These are phyloP conservation scores for Benthosema pterotum DNA, from an alignment of 2,797 vertebrate species.

Conservation along the genomic window DNA sequence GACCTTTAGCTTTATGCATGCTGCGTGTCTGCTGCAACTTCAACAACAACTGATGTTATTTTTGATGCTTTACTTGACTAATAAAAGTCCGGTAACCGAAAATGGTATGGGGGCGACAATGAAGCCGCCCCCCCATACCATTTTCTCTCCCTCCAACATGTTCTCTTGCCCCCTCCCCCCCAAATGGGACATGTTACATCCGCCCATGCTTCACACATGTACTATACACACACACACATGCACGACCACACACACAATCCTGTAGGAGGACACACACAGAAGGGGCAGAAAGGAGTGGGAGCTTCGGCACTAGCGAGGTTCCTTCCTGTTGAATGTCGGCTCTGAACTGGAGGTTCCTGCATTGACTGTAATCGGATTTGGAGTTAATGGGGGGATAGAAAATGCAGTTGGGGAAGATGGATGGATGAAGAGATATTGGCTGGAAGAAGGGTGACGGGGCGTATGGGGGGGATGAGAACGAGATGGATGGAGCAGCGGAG, in stretches of 20 bases:
- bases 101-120: too few relatives aligned
- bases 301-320: background rate
- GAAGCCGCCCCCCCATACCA: too few relatives aligned
- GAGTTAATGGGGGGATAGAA: constrained; percentile 1
- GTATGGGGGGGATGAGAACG: background rate
- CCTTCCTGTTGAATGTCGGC: background rate
- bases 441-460: constrained; percentile 25
- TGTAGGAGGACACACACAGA: background rate
- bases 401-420: constrained; percentile 4
- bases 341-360: background rate
- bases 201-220: too few relatives aligned
- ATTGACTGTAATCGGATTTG: constrained; percentile 2
- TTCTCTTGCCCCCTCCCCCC: too few relatives aligned
- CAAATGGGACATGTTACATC: too few relatives aligned
- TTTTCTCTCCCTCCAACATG: too few relatives aligned
- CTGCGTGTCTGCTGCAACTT: too few relatives aligned
- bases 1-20: too few relatives aligned
- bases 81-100: too few relatives aligned
- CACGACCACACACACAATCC: background rate
- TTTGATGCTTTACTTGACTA: too few relatives aligned
- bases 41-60: too few relatives aligned
- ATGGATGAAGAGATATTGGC: constrained; percentile 12
- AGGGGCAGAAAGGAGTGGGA: background rate
- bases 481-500: background rate
- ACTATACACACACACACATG: background rate